Conservation (phyloP, 2,888 invertebrate genomes). For the Rhaphigaster nebulosa region DNA sequence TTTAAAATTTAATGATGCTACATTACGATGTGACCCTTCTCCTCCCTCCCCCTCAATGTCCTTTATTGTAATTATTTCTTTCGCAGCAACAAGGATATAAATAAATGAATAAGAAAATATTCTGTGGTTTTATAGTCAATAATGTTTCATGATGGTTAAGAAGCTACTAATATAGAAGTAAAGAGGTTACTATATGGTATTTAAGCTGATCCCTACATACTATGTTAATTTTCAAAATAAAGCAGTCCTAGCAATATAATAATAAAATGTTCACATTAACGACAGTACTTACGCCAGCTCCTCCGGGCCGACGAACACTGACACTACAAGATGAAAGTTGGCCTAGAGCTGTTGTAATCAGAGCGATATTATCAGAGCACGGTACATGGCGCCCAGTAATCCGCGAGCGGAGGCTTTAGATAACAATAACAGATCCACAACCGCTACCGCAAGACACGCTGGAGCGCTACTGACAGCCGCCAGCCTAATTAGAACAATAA, state of each 20-base stretch:
- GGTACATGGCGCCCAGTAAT: constrained; percentile 1
- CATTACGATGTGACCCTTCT: too few species aligned
- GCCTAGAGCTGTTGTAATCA: neutral
- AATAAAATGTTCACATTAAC: neutral
- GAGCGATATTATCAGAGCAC: constrained; percentile 32
- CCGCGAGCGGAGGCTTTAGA: neutral
- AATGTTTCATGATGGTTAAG: neutral
- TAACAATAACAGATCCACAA: constrained; percentile 1
- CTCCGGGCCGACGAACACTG: neutral
- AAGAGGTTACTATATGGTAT: accelerated
- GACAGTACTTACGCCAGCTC: neutral
- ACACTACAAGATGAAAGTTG: constrained; percentile 36
- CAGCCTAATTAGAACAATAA: constrained; percentile 12
- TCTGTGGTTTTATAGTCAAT: neutral
- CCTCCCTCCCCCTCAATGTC: too few species aligned
- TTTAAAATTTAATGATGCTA: too few species aligned
- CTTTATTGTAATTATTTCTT: too few species aligned
- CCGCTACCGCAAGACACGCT: neutral
- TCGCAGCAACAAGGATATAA: neutral
- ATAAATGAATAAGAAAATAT: neutral
- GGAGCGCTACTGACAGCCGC: constrained; percentile 1
- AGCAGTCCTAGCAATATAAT: neutral
- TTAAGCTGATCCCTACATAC: too few species aligned
- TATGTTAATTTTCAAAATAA: neutral
- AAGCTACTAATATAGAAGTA: neutral